Base-by-base conservation (phyloP, 2,888 invertebrate species). In the Eupithecia subumbrata region DNA sequence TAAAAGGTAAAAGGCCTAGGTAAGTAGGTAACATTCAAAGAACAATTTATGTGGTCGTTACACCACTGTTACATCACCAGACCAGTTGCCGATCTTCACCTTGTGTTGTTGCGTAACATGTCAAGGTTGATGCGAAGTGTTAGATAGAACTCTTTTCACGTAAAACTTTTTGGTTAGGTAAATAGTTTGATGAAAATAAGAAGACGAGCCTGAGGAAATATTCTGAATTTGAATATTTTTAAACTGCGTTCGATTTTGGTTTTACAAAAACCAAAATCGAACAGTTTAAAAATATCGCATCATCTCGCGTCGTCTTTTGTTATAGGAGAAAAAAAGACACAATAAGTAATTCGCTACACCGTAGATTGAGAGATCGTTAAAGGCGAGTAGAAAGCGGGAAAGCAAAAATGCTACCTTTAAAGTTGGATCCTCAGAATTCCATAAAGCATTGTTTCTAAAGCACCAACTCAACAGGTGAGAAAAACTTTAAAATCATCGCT, bases 41-140 rank as follows among this genome's bases (percentile, higher is more conserved):
- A 79, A 66, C 75, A 64, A 74, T 78, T 80, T 79, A 60, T 56
- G 60, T 71, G 72, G 64, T 68, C 72, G 66, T 85, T 83, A 84
- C 83, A 72, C 78, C 84, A 85, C 70, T 9, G 80, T 90, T 90
- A 88, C 87, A 83, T 87, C 86, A 89, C 71, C 80, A 73, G 80
- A 81, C 86, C 83, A 86, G 87, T 86, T 87, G 83, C 84, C 86
- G 90, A 78, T 89, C 89, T 89, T 88, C 87, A 88, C 89, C 89
- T 88, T 88, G 67, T 30, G 86, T 40, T 34, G 73, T 87, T 84
- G 85, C 75, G 85, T 86, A 85, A 86, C 74, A 73, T 85, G 84
- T 87, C 87, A 87, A 87, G 87, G 87, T 84, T 76, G 71, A 0
- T 34, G 8, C 64, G 16, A 18, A 7, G 18, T 34, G 64, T 34